Conservation (phyloP, 2,113 vertebrate species). For the Canis aureus region DNA sequence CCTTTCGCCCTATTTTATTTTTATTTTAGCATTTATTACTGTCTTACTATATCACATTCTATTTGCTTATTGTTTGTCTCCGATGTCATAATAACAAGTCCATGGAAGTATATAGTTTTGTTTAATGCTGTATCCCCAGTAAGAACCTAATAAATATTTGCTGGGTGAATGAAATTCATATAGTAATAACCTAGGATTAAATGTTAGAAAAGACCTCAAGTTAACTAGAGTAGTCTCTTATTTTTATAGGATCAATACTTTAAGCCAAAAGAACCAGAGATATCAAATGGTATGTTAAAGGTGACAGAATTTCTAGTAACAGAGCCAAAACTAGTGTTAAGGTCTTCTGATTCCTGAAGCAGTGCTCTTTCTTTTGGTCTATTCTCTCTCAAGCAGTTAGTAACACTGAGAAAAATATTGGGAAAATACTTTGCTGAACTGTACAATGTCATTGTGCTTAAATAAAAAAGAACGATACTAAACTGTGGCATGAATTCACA, state of each 20-base stretch:
- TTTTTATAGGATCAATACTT: conserved; percentile 5
- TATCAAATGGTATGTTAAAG: conserved; percentile 49
- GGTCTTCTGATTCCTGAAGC: conserved; percentile 26
- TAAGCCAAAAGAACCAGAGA: neutral
- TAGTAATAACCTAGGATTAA: conserved; percentile 15
- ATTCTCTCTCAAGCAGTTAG: neutral
- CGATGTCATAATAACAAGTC: neutral
- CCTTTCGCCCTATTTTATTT: neutral
- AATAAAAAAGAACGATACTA: neutral
- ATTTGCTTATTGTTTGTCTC: conserved; percentile 16
- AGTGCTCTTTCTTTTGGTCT: neutral
- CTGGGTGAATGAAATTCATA: neutral
- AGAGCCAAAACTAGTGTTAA: conserved; percentile 41
- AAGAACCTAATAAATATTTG: neutral
- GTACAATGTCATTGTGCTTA: neutral
- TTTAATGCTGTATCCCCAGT: neutral
- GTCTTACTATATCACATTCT: neutral
- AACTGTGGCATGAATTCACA: neutral
- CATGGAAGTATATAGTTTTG: neutral
- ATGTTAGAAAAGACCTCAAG: neutral
- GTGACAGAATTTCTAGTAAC: conserved; percentile 61
- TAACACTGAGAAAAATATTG: conserved; percentile 15
- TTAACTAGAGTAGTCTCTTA: conserved; percentile 1
- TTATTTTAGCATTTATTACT: neutral
- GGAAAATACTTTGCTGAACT: conserved; percentile 26